Base-by-base conservation (phyloP, 2,113 vertebrate genomes). In the Erythrolamprus reginae region DNA sequence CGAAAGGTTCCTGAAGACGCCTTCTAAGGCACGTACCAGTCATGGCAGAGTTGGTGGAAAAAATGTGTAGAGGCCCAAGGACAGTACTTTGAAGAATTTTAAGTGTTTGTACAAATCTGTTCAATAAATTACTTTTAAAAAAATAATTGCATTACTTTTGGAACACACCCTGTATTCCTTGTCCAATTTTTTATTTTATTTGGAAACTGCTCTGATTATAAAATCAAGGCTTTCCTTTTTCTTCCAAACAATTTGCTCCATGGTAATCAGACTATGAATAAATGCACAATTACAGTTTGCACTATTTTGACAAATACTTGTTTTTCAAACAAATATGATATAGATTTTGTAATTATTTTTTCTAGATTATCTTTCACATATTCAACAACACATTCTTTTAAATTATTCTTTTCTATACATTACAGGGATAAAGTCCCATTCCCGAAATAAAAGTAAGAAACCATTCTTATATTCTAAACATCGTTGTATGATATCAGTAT, bases 401-500 rank as follows among this genome's bases (percentile, higher is more conserved):
- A 51, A 33, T 70, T 85, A 45, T 38, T 56, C 55, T 45, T 65
- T 86, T 86, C 5, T 33, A 15, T 1, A 21, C 1, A 8, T 45
- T 47, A 48, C 17, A 38, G 5, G 23, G 82, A 45, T 19, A 47
- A 10, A 53, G 56, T 13, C 53, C 1, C 53, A 2, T 55, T 55
- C 53, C 21, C 53, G 23, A 56, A 56, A 56, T 56, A 21, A 28
- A 51, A 15, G 82, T 52, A 52, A 13, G 7, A 51, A 86, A 52
- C 45, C 26, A 45, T 45, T 82, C 65, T 88, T 93, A 92, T 58
- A 91, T 90, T n/a, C 50, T 88, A 87, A 24, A 38, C 84, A 95
- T 93, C 93, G 92, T 95, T 95, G 85, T 94, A 94, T 90, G 88
- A 88, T 93, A 38, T 94, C 94, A 92, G 93, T 95, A 93, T 87